These are phyloP conservation scores for Opisthograptis luteolata DNA, from an alignment of 2,888 invertebrate genomes.

Conservation along the genomic window DNA sequence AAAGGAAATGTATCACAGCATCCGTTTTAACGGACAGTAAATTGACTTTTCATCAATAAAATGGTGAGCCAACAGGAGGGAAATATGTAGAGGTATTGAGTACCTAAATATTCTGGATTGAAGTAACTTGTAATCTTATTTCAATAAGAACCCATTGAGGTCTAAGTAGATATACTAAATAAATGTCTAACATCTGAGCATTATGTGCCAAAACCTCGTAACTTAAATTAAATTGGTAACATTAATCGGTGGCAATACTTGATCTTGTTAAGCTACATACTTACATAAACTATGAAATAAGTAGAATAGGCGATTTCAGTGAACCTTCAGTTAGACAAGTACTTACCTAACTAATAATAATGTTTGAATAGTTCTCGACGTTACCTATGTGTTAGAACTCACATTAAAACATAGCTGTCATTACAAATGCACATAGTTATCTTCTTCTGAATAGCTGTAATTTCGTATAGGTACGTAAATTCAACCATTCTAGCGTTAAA, in stretches of 20 bases:
- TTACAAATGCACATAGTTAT: conserved; percentile 57
- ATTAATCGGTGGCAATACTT: conserved; percentile 56
- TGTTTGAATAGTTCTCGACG: conserved; percentile 54
- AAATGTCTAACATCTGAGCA: conserved; percentile 26
- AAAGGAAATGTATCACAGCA: conserved; percentile 21
- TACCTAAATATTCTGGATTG: too few species aligned
- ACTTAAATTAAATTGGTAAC: conserved; percentile 42
- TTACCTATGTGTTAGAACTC: conserved; percentile 62
- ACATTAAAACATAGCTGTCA: conserved; percentile 59
- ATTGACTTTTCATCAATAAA: neutral
- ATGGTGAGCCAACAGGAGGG: neutral
- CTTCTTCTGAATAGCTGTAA: conserved; percentile 46
- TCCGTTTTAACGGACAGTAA: neutral
- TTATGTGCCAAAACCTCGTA: conserved; percentile 68
- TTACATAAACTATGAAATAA: conserved; percentile 31
- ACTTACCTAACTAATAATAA: conserved; percentile 50
- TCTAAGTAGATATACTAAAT: conserved; percentile 16
- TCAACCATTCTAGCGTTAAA: conserved; percentile 68
- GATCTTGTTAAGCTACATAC: conserved; percentile 35
- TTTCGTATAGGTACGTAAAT: conserved; percentile 72
- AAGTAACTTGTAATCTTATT: neutral
- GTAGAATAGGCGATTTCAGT: conserved; percentile 42
- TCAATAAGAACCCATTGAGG: conserved; percentile 10
- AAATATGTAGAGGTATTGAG: too few species aligned
- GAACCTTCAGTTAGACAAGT: conserved; percentile 40